A percentile compares a stretch with the other conserved stretches of the same genome.
Conservation (phyloP, 2,888 invertebrate species). For the Craniophora ligustri region DNA sequence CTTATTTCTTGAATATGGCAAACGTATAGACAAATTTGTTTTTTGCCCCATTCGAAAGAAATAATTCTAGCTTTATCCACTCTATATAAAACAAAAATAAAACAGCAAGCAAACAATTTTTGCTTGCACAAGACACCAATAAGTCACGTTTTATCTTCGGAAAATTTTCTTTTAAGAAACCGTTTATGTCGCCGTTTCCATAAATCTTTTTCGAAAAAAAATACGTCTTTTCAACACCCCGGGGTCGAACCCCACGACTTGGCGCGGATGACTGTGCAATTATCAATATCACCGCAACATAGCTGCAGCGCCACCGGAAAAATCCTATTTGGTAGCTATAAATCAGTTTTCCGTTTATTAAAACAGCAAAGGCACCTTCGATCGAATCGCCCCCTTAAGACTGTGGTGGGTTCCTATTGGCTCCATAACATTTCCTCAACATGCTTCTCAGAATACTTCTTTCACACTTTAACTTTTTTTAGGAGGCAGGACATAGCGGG, state of each 20-base stretch:
- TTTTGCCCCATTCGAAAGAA: no score
- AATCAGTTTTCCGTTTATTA: slow-evolving; percentile 85
- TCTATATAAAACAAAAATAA: slow-evolving; percentile 5
- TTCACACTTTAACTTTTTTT: no score
- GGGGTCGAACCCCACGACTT: slow-evolving; percentile 48
- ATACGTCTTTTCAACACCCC: slow-evolving; percentile 28
- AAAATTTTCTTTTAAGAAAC: slow-evolving; percentile 39
- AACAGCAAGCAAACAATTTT: slow-evolving; percentile 6
- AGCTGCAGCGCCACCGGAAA: slow-evolving; percentile 68
- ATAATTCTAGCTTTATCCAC: no score
- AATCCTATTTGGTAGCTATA: slow-evolving; percentile 77
- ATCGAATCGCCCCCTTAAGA: slow-evolving; percentile 62
- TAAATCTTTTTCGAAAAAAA: slow-evolving; percentile 55
- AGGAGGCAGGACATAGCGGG: no score
- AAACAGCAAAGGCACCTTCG: slow-evolving; percentile 74
- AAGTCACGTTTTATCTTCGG: slow-evolving; percentile 44
- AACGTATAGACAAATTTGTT: no score
- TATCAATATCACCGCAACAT: slow-evolving; percentile 69
- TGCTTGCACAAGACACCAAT: slow-evolving; percentile 25
- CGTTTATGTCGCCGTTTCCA: slow-evolving; percentile 14
- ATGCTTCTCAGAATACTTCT: no score
- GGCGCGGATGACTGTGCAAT: slow-evolving; percentile 81
- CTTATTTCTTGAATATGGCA: no score
- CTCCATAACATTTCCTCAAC: no score
- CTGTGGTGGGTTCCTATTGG: slow-evolving; percentile 29